These are phyloP conservation scores for Chelonus formosanus DNA, from an alignment of 2,888 invertebrate species.

Conservation along the genomic window DNA sequence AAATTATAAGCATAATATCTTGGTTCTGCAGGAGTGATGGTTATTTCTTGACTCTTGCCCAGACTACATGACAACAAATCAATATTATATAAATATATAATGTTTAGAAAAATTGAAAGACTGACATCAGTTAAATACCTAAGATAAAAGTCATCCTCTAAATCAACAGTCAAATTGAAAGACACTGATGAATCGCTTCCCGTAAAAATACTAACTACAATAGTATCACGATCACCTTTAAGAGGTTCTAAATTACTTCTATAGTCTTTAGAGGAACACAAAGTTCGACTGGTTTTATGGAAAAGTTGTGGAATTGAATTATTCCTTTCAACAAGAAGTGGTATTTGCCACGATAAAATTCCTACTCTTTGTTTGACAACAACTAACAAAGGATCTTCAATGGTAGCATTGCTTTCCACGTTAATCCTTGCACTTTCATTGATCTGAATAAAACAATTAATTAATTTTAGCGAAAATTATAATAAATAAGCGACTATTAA, in stretches of 20 bases:
- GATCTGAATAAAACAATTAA: conserved; percentile 32
- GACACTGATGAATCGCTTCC: conserved; percentile 64
- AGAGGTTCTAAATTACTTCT: conserved; percentile 46
- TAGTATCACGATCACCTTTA: conserved; percentile 64
- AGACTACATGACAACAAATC: conserved; percentile 40
- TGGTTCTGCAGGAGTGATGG: conserved; percentile 69
- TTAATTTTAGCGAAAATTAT: too few relatives aligned
- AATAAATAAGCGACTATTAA: neutral
- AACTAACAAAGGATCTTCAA: conserved; percentile 74
- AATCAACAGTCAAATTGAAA: conserved; percentile 71
- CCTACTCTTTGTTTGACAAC: conserved; percentile 79
- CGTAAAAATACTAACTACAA: conserved; percentile 74
- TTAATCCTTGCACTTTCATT: conserved; percentile 54
- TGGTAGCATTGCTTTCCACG: conserved; percentile 65
- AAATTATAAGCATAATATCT: conserved; percentile 72
- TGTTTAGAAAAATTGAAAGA: conserved; percentile 2
- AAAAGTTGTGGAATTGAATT: conserved; percentile 44
- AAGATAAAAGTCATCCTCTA: conserved; percentile 70
- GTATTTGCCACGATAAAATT: conserved; percentile 83
- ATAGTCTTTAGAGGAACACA: conserved; percentile 71
- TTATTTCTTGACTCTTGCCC: conserved; percentile 43
- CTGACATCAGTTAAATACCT: conserved; percentile 51
- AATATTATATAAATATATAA: conserved; percentile 21
- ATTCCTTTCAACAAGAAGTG: conserved; percentile 69
- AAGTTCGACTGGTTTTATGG: conserved; percentile 66